Evolutionary conservation across 2,888 invertebrate genomes (phyloP), one percentile per base, ranked within the genome.

Genomic region (Ormyrus thymus): DNA sequence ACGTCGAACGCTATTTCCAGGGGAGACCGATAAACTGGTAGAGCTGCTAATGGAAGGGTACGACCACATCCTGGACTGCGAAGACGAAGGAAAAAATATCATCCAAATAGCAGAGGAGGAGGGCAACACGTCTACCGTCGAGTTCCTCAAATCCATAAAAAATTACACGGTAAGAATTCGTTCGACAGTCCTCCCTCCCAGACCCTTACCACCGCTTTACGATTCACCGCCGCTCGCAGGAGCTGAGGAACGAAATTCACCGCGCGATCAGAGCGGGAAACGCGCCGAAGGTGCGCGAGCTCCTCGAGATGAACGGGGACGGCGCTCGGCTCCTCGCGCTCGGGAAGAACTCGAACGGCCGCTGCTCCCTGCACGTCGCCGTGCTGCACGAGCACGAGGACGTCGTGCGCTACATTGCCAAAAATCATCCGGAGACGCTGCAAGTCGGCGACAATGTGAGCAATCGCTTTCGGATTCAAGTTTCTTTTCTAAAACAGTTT

Each of bases 401-500:
- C 77, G 93, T 97, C 46, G 96, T 96, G 0, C 94, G 95, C 80
- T 94, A 94, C 86, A 91, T 98, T 76, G 94, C 94, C 0, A 93
- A 93, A 81, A 92, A 92, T 51, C 95, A 93, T 87, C 94, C 95
- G 0, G 95, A 95, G 83, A 92, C 95, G 0, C 89, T 97, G 53
- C 92, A 93, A 78, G 91, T 95, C 77, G 95, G 96, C 11, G 97
- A 97, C 89, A 97, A 97, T 90, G 97, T 97, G 90, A 93, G 94
- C 65, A 13, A 29, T 29, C 29, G 29, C 4, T 29, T 29, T 3
- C 4, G 4, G 29, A 29, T 29, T 29, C 4, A 29, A 29, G 29
- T 29, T 29, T 29, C 4, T 29, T 29, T 29, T 29, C 4, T 29
- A 0, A 29, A 29, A 29, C 4, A 0, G 29, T 29, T 29, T 29